Evolutionary conservation across 2,888 invertebrate genomes (phyloP).

Genomic region (Hemicrepidius hirtus): DNA sequence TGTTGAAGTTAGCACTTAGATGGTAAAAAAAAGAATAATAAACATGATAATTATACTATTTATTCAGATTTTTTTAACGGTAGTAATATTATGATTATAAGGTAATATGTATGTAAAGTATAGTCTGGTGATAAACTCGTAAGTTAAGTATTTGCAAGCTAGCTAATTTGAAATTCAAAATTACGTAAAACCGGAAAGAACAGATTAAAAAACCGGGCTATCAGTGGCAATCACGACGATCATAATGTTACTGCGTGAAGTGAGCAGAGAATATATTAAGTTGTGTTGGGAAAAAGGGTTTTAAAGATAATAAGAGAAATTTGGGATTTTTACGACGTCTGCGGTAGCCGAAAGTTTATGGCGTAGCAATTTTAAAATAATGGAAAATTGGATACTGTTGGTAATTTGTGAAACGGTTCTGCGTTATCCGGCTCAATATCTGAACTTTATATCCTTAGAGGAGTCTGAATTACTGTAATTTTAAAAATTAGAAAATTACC

Average conservation of each 20-base stretch:
- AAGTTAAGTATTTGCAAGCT: conserved; percentile 14
- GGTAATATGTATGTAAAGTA: no score
- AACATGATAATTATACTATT: neutral
- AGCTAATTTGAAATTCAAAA: conserved; percentile 28
- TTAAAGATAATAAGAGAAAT: conserved; percentile 43
- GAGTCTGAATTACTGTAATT: conserved; percentile 59
- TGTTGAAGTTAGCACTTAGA: no score
- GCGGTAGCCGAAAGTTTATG: conserved; percentile 56
- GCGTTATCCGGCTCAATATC: conserved; percentile 50
- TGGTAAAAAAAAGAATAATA: neutral
- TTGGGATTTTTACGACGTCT: conserved; percentile 45
- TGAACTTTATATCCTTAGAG: conserved; percentile 56
- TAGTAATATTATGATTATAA: no score
- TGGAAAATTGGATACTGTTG: conserved; percentile 57
- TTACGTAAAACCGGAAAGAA: conserved; percentile 1
- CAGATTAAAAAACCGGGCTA: conserved; percentile 12
- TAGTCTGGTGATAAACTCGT: no score
- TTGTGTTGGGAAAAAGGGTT: conserved; percentile 20
- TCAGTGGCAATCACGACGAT: neutral
- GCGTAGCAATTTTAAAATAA: conserved; percentile 58
- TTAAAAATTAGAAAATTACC: conserved; percentile 61
- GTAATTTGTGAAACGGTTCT: conserved; percentile 54
- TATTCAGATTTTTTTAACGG: neutral
- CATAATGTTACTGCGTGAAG: conserved; percentile 1
- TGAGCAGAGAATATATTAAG: conserved; percentile 7